Evolutionary conservation across 1,140 invertebrate genomes (phyloP).

Genomic region (Macrosteles quadrilineatus): DNA sequence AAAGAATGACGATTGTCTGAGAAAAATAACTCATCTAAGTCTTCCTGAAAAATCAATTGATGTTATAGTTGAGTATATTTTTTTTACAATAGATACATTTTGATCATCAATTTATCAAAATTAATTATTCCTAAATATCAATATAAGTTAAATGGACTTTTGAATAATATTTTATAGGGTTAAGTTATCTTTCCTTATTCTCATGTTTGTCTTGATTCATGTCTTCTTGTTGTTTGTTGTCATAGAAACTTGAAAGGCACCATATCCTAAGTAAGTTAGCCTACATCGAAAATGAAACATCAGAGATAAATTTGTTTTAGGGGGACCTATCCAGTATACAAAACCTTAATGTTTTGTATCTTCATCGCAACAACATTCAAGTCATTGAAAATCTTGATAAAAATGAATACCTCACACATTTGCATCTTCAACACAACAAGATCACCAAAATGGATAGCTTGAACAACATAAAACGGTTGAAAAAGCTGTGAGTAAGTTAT

Average conservation of each 20-base stretch:
- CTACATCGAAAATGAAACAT: no score
- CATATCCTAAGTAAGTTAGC: no score
- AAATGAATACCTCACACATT: neutral
- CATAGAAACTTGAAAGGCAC: neutral
- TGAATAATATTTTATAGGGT: neutral
- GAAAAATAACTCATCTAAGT: conserved; percentile 4
- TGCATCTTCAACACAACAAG: conserved; percentile 10
- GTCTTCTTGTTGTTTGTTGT: neutral
- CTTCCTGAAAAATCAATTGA: conserved; percentile 10
- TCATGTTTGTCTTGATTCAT: neutral
- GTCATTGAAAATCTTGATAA: neutral
- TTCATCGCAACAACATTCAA: conserved; percentile 1
- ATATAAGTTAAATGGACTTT: neutral
- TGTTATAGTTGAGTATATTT: neutral
- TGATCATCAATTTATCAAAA: neutral
- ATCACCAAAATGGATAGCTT: neutral
- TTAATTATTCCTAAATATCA: neutral
- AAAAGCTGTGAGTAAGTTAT: neutral
- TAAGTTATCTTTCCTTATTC: neutral
- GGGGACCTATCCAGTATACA: neutral
- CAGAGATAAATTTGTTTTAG: no score
- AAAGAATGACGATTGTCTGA: neutral
- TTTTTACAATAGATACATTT: neutral
- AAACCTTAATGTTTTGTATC: neutral
- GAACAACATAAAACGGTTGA: neutral